Percentiles rank a stretch among this genome's conserved stretches.
Conservation (phyloP, 2,888 invertebrate species). For the Cephonodes hylas region DNA sequence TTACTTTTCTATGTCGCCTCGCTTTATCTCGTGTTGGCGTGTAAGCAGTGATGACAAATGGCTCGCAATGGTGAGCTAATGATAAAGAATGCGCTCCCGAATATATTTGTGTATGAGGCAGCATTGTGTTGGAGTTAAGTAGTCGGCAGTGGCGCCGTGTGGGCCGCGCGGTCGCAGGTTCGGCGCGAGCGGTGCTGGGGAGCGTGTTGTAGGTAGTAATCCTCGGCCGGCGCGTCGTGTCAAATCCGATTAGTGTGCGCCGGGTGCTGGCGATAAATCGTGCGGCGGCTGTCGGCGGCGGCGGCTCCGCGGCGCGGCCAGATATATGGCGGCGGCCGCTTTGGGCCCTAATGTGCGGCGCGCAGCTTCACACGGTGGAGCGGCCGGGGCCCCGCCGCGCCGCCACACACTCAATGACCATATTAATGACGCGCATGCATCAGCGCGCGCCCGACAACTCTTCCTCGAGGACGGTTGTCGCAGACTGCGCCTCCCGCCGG, state of each 20-base stretch:
- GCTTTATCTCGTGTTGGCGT: too few relatives aligned
- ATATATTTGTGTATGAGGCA: too few relatives aligned
- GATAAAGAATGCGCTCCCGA: too few relatives aligned
- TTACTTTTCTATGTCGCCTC: too few relatives aligned
- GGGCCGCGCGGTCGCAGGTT: neutral
- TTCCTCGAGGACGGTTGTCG: slow-evolving; percentile 40
- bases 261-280: slow-evolving; percentile 74
- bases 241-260: slow-evolving; percentile 71
- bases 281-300: slow-evolving; percentile 64
- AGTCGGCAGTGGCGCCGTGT: neutral
- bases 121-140: neutral
- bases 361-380: slow-evolving; percentile 20
- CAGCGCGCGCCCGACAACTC: slow-evolving; percentile 61
- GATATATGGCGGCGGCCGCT: slow-evolving; percentile 70
- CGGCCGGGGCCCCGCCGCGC: slow-evolving; percentile 67
- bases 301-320: slow-evolving; percentile 67
- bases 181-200: neutral
- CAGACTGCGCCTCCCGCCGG: slow-evolving; percentile 14
- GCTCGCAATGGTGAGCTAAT: too few relatives aligned
- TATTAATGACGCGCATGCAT: slow-evolving; percentile 73
- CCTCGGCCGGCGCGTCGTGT: slow-evolving; percentile 29
- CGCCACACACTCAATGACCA: slow-evolving; percentile 67
- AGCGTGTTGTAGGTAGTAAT: neutral
- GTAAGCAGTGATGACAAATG: neutral
- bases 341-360: slow-evolving; percentile 71